These are phyloP conservation scores for Brassicogethes aeneus DNA, from an alignment of 2,888 invertebrate species.

Conservation along the genomic window DNA sequence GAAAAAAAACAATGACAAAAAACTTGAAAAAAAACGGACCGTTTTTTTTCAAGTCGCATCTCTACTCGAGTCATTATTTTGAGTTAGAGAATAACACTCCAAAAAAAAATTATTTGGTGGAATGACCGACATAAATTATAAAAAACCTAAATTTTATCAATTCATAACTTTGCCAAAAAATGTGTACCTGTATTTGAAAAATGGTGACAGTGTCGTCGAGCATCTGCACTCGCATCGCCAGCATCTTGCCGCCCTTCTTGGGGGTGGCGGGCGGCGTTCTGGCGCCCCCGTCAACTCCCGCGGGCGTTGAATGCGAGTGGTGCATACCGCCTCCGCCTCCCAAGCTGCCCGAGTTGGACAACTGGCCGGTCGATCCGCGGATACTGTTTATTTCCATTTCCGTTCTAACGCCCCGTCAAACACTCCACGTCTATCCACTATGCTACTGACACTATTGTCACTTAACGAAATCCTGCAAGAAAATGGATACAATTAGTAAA, in stretches of 20 bases:
- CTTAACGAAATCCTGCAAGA: constrained; percentile 22
- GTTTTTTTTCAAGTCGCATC: too few species aligned
- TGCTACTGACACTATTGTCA: constrained; percentile 15
- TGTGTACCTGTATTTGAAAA: constrained; percentile 93
- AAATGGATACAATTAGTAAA: too few species aligned
- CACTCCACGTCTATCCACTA: not conserved
- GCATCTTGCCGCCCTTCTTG: constrained; percentile 80
- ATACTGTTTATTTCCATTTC: constrained; percentile 30
- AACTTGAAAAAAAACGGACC: too few species aligned
- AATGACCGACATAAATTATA: too few species aligned
- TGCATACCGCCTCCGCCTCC: constrained; percentile 51
- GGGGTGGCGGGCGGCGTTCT: constrained; percentile 70
- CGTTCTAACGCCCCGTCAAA: not conserved
- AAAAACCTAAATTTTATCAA: too few species aligned
- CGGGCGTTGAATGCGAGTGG: constrained; percentile 77
- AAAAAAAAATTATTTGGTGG: too few species aligned
- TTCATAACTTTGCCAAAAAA: too few species aligned
- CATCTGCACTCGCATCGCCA: constrained; percentile 82
- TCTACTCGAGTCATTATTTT: too few species aligned
- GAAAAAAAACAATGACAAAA: too few species aligned
- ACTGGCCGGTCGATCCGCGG: constrained; percentile 38
- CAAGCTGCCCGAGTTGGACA: constrained; percentile 33
- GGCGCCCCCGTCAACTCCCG: constrained; percentile 67
- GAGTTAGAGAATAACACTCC: too few species aligned
- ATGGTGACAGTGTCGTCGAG: constrained; percentile 81